Evolutionary conservation across 1,140 invertebrate genomes (phyloP).

Genomic region (Lutraria rhynchaena): DNA sequence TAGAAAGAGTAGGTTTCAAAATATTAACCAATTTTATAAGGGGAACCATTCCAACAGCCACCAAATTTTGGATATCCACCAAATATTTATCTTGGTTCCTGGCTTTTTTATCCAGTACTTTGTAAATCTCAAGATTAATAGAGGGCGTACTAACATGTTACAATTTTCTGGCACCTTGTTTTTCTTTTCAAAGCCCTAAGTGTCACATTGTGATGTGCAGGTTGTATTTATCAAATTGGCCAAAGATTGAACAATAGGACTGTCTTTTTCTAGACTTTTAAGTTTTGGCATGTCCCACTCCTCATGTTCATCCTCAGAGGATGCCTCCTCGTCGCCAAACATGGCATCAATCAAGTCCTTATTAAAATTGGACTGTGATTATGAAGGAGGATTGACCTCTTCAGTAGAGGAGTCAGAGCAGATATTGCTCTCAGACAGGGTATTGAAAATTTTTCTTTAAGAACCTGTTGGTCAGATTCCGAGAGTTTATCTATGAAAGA

Average conservation of each 20-base stretch:
- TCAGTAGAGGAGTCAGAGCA: too few species aligned
- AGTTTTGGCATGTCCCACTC: background rate
- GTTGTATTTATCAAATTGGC: slow-evolving; percentile 9
- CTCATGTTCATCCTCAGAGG: background rate
- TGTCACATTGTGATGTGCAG: slow-evolving; percentile 12
- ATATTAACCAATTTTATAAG: background rate
- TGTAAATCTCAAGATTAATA: slow-evolving; percentile 12
- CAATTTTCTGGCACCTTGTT: slow-evolving; percentile 31
- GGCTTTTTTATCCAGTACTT: background rate
- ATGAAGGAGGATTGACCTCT: too few species aligned
- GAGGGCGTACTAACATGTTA: background rate
- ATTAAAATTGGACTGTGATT: too few species aligned
- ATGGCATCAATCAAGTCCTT: background rate
- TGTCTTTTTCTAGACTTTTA: background rate
- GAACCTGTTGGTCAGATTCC: too few species aligned
- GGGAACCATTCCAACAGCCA: background rate
- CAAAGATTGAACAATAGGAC: slow-evolving; percentile 8
- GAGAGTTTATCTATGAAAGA: too few species aligned
- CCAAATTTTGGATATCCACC: slow-evolving; percentile 4
- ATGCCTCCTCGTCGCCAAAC: background rate
- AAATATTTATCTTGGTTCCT: background rate
- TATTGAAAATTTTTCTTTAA: too few species aligned
- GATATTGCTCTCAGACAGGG: too few species aligned
- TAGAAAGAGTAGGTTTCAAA: background rate
- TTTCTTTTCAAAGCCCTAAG: background rate